Evolutionary conservation across 2,888 invertebrate species (phyloP), one percentile per base, ranked within the genome.

Genomic region (Microctonus aethiopoides): DNA sequence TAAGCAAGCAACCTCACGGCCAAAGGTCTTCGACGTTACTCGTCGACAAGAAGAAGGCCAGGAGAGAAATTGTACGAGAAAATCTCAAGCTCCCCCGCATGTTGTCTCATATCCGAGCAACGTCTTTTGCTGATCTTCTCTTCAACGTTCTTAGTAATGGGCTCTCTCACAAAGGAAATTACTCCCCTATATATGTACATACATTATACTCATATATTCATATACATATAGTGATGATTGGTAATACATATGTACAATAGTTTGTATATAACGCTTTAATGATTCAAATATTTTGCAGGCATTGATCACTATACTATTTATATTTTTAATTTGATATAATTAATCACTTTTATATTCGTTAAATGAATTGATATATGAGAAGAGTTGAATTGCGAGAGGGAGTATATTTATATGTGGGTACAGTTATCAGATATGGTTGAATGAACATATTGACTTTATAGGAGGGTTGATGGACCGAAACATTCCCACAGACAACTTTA

Each of bases 401-500:
- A 56, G 39, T 36, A 54, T n/a, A n/a, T n/a, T n/a, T 65, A 56
- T 54, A 65, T 65, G 39, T 32, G 16, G 16, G 41, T 65, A 65
- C 65, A 75, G 63, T 73, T 69, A 71, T 62, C 67, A 69, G 73
- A 71, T 70, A 71, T 67, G 72, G 70, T 72, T 69, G 68, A 70
- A 20, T 41, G 68, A 70, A 71, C 73, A 71, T 71, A 65, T 64
- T 52, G 56, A 65, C 34, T 66, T 34, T 41, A 69, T 59, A 64
- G 56, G 59, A 51, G 65, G 71, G 74, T 61, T 76, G 76, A 78
- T 74, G 76, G 75, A 77, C 76, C 77, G 75, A 72, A 69, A 78
- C 76, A 75, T 78, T 77, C 76, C 70, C 77, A 78, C 72, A 72
- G 72, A 75, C 73, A 72, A 74, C 67, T 76, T 71, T 72, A 70